Percentiles rank a stretch among this genome's conserved stretches.
Evolutionary conservation across 1,140 invertebrate genomes (phyloP).

Genomic region (Archivesica marissinica): DNA sequence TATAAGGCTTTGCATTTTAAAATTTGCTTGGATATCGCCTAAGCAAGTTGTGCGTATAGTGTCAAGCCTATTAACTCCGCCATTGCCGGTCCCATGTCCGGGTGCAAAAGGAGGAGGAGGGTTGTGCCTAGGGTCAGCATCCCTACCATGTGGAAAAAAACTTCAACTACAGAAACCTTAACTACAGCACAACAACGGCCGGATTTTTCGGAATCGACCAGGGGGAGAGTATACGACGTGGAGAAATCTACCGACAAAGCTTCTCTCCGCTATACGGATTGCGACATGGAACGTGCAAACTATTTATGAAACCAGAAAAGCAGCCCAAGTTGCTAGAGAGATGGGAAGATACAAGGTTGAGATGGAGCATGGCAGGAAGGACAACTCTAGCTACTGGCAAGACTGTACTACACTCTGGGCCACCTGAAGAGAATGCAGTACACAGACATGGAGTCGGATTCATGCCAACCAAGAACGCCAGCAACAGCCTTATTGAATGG

Average conservation of each 20-base stretch:
- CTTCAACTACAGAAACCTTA: not conserved
- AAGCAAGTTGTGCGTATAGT: too few relatives aligned
- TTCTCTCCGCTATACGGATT: too few relatives aligned
- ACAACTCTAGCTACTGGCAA: slow-evolving; percentile 17
- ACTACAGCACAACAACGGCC: slow-evolving; percentile 1
- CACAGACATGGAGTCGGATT: slow-evolving; percentile 53
- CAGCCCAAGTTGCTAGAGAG: slow-evolving; percentile 39
- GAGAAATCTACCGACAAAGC: too few relatives aligned
- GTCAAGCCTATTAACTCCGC: not conserved
- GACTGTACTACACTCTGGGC: slow-evolving; percentile 54
- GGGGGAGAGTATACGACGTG: too few relatives aligned
- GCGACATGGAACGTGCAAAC: too few relatives aligned
- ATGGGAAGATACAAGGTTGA: not conserved
- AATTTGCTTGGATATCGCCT: too few relatives aligned
- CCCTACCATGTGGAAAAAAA: not conserved
- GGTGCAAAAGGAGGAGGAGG: not conserved
- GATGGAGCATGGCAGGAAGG: slow-evolving; percentile 30
- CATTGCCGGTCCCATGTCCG: not conserved
- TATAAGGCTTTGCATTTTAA: too few relatives aligned
- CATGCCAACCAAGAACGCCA: slow-evolving; percentile 45
- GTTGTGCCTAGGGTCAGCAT: slow-evolving; percentile 29
- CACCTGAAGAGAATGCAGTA: slow-evolving; percentile 47
- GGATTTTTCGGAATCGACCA: slow-evolving; percentile 3
- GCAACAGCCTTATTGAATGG: too few relatives aligned
- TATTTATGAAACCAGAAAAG: not conserved